These are phyloP conservation scores for Sinodicranocentrus sp. DNA, from an alignment of 2,888 invertebrate genomes.

Conservation along the genomic window DNA sequence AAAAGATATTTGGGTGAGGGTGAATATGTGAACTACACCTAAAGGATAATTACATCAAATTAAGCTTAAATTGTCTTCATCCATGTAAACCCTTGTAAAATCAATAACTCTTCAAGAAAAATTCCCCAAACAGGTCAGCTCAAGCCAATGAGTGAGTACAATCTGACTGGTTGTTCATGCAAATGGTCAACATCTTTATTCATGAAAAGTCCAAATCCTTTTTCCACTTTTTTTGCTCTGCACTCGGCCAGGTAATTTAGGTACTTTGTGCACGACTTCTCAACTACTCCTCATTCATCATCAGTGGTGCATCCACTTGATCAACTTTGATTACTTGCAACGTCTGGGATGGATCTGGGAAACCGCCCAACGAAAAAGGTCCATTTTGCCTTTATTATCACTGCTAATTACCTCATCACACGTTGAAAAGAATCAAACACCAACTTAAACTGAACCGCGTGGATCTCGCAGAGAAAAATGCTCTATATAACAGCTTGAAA, in stretches of 20 bases:
- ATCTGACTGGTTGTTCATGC: too few relatives aligned
- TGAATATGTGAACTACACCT: not conserved
- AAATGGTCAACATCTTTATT: too few relatives aligned
- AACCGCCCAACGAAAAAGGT: conserved; percentile 15
- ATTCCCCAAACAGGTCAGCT: not conserved
- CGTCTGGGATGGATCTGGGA: not conserved
- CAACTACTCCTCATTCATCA: too few relatives aligned
- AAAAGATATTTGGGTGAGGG: too few relatives aligned
- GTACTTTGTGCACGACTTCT: too few relatives aligned
- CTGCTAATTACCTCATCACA: conserved; percentile 5
- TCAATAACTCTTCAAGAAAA: conserved; percentile 10
- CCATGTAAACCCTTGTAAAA: conserved; percentile 18
- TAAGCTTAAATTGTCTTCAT: conserved; percentile 21
- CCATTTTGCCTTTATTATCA: not conserved
- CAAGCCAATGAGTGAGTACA: too few relatives aligned
- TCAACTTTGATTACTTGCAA: too few relatives aligned
- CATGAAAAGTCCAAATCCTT: too few relatives aligned
- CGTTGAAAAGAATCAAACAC: not conserved
- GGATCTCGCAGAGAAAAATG: not conserved
- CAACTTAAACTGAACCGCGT: not conserved
- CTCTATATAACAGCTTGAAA: not conserved
- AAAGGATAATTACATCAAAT: conserved; percentile 16
- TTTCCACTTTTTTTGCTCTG: too few relatives aligned
- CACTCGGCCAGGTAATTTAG: too few relatives aligned
- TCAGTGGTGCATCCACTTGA: too few relatives aligned